Evolutionary conservation across 2,888 invertebrate genomes (phyloP).

Genomic region (Mamestra brassicae): DNA sequence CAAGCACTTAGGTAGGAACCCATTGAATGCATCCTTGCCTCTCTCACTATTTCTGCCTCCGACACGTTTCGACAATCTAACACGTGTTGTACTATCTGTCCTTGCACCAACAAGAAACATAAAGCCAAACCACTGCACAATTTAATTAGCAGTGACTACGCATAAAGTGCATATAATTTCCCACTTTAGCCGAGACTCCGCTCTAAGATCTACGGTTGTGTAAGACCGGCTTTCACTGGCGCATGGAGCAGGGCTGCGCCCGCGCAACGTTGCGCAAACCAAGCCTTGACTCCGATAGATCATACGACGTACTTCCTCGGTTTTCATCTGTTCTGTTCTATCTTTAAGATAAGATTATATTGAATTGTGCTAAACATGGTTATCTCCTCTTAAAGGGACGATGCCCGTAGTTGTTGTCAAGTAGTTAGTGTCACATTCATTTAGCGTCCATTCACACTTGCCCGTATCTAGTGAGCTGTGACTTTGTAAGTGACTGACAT

Average conservation of each 20-base stretch:
- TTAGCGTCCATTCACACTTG: background rate
- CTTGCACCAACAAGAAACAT: background rate
- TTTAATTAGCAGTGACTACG: slow-evolving; percentile 22
- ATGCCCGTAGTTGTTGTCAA: background rate
- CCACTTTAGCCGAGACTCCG: slow-evolving; percentile 22
- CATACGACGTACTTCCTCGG: slow-evolving; percentile 50
- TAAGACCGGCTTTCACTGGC: slow-evolving; percentile 69
- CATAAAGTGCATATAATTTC: slow-evolving; percentile 33
- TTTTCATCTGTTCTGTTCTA: slow-evolving; percentile 22
- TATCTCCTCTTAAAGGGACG: background rate
- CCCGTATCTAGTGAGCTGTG: background rate
- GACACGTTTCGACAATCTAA: background rate
- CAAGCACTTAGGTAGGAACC: background rate
- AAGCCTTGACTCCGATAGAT: slow-evolving; percentile 63
- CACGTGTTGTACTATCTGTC: no score
- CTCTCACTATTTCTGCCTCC: background rate
- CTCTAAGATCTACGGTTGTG: slow-evolving; percentile 60
- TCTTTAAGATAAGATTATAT: background rate
- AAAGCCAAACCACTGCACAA: background rate
- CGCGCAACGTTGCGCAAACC: slow-evolving; percentile 56
- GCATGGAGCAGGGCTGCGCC: slow-evolving; percentile 57
- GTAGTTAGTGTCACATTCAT: slow-evolving; percentile 3
- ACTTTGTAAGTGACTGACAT: background rate
- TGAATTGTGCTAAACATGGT: background rate
- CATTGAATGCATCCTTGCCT: background rate